Evolutionary conservation across 2,888 invertebrate genomes (phyloP).

Genomic region (Phragmatobia fuliginosa): DNA sequence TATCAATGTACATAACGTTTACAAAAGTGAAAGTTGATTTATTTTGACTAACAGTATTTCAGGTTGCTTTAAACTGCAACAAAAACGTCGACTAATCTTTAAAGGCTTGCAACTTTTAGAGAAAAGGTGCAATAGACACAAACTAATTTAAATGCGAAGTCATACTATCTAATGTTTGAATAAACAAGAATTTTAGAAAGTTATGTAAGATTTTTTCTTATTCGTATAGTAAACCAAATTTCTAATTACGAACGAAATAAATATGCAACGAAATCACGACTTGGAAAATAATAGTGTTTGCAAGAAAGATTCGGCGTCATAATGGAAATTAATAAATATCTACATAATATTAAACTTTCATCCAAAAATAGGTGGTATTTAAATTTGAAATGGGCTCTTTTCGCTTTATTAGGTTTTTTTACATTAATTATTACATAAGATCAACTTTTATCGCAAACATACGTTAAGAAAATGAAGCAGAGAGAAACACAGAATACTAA

Average conservation of each 20-base stretch:
- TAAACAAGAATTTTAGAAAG: conserved; percentile 50
- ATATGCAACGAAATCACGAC: conserved; percentile 34
- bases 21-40: conserved; percentile 56
- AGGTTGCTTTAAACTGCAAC: conserved; percentile 24
- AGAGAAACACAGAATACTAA: conserved; percentile 33
- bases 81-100: conserved; percentile 18
- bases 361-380: background rate
- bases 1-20: conserved; percentile 15
- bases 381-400: background rate
- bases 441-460: conserved; percentile 7
- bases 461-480: conserved; percentile 41
- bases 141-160: conserved; percentile 49
- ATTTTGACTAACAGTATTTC: conserved; percentile 39
- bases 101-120: conserved; percentile 11
- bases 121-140: conserved; percentile 27
- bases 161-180: conserved; percentile 46
- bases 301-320: conserved; percentile 7
- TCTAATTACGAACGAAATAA: conserved; percentile 47
- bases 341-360: conserved; percentile 1
- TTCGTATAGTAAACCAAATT: conserved; percentile 41
- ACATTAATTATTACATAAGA: conserved; percentile 5
- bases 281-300: conserved; percentile 26
- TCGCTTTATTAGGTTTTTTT: conserved; percentile 2
- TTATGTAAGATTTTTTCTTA: conserved; percentile 52
- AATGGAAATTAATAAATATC: conserved; percentile 10